A percentile compares a stretch with the other conserved stretches of the same genome.
phyloP scores from a whole-genome alignment of 2,888 invertebrate species.

The Strigamia crassipes region DNA sequence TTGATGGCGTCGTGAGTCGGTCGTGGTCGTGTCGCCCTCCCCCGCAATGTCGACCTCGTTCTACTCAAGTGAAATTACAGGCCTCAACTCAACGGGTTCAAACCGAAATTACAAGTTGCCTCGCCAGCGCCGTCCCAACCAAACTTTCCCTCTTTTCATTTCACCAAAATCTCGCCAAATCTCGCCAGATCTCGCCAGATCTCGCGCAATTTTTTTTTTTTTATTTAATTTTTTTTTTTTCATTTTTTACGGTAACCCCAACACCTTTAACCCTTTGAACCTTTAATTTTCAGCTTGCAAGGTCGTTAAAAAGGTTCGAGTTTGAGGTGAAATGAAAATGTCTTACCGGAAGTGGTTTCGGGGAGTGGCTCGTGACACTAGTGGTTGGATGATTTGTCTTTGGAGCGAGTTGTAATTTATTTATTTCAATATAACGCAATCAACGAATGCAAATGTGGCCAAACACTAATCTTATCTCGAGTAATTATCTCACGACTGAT shows the following conservation, averaged over 20 bases:
- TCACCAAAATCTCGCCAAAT: neutral
- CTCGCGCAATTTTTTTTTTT: too few relatives aligned
- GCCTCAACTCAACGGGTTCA: neutral
- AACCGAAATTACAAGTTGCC: neutral
- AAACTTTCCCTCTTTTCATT: neutral
- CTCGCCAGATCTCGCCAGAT: too few relatives aligned
- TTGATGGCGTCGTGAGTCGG: conserved; percentile 32
- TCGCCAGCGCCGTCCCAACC: too few relatives aligned
- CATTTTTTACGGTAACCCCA: too few relatives aligned
- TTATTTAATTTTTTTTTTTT: too few relatives aligned
- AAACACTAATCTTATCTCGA: conserved; percentile 30
- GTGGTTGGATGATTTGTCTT: neutral
- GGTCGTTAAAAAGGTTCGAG: too few relatives aligned
- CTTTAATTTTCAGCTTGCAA: neutral
- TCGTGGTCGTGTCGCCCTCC: conserved; percentile 15
- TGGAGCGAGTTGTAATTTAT: conserved; percentile 11
- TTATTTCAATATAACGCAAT: conserved; percentile 30
- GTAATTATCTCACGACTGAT: conserved; percentile 30
- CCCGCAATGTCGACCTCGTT: conserved; percentile 24
- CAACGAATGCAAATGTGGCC: conserved; percentile 26
- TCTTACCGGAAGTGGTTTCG: neutral
- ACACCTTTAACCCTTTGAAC: neutral
- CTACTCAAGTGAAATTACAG: conserved; percentile 22
- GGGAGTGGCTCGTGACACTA: conserved; percentile 13
- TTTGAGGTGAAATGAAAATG: neutral